Conservation (phyloP, 2,113 vertebrate genomes). For the Tragelaphus buxtoni region DNA sequence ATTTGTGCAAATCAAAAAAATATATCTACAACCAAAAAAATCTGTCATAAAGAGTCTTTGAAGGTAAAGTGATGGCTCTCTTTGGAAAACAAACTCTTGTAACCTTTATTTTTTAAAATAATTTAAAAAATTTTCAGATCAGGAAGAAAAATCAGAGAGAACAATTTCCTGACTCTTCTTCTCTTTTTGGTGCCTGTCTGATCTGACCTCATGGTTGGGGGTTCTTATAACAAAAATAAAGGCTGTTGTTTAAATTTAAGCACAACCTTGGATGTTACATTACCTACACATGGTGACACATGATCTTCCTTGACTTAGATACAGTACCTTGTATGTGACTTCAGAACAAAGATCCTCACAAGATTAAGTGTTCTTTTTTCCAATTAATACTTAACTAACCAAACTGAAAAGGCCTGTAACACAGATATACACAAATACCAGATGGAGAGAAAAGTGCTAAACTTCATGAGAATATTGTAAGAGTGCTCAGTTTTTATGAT, state of each 20-base stretch:
- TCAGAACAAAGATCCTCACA: conserved; percentile 71
- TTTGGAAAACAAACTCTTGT: neutral
- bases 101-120: neutral
- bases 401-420: conserved; percentile 53
- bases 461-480: conserved; percentile 64
- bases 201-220: conserved; percentile 55
- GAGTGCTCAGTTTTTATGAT: conserved; percentile 39
- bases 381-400: conserved; percentile 55
- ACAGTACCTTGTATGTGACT: conserved; percentile 60
- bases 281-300: conserved; percentile 57
- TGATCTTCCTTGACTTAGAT: conserved; percentile 53
- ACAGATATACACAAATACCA: conserved; percentile 23
- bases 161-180: conserved; percentile 35
- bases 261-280: conserved; percentile 53
- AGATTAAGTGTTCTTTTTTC: conserved; percentile 56
- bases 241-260: conserved; percentile 51
- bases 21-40: neutral
- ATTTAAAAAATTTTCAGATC: neutral
- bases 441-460: conserved; percentile 47
- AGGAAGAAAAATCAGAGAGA: neutral
- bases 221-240: conserved; percentile 61
- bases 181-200: conserved; percentile 52
- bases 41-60: neutral
- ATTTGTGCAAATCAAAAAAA: neutral
- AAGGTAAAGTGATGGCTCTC: neutral